Evolutionary conservation across 2,888 invertebrate genomes (phyloP), one percentile per base, ranked within the genome.

Genomic region (Elgonia sp.): DNA sequence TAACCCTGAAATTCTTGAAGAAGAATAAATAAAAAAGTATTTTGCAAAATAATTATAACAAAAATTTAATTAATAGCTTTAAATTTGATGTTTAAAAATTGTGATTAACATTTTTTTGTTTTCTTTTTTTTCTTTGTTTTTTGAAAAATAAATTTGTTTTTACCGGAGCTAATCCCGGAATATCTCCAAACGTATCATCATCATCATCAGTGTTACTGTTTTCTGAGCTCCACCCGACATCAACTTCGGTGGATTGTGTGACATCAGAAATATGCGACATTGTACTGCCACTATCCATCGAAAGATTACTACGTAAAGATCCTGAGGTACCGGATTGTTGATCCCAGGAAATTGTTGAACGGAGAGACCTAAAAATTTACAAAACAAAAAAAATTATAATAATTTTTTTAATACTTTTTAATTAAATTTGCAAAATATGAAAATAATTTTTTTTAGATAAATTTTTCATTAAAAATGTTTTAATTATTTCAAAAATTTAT

Each of bases 181-280:
- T 96, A 87, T 97, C 97, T 20, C 96, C 95, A 88, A 96, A 95
- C 0, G 96, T 95, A 87, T 98, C 97, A 92, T 98, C 98, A 90
- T 98, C 98, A 90, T 98, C 98, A 90, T 98, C 98, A 89, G 98
- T 98, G 91, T 98, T 98, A 89, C 98, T 98, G 93, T 98, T 98
- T 94, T 98, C 98, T 1, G 98, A 98, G 92, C 98, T 98, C 97
- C 98, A 98, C 92, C 97, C 97, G 67, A 97, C 96, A 92, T 97
- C 97, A 92, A 98, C 98, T 92, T 97, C 97, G 90, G 96, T 94
- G 3, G 94, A 94, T 39, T 94, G 94, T 0, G 94, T 94, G 3
- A 93, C 91, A 63, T 94, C 94, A 1, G 94, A 93, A 20, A 93
- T 92, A 73, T 94, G 94, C 1, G 94, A 94, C 50, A 93, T 92